Conservation (phyloP, 2,797 vertebrate genomes). For the Champsocephalus esox region DNA sequence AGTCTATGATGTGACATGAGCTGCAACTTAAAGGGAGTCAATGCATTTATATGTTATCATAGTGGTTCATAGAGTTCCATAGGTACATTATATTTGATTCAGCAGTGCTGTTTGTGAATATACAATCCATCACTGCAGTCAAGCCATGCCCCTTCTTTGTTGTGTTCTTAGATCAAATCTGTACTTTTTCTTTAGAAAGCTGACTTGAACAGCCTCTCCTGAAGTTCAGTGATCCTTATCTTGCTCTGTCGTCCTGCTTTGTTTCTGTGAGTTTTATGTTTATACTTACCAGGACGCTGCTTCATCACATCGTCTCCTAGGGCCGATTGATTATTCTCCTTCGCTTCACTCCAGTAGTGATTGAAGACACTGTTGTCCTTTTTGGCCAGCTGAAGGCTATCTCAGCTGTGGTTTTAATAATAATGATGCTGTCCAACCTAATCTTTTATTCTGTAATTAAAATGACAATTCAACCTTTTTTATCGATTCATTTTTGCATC, state of each 20-base stretch:
- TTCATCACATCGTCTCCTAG: conserved; percentile 54
- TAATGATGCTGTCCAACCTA: conserved; percentile 16
- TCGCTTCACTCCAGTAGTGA: conserved; percentile 42
- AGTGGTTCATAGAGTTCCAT: conserved; percentile 1
- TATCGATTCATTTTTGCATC: conserved; percentile 22
- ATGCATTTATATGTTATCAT: conserved; percentile 15
- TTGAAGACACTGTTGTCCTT: conserved; percentile 45
- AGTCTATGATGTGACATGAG: conserved; percentile 17
- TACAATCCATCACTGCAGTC: not conserved
- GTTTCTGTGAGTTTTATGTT: conserved; percentile 46
- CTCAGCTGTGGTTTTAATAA: conserved; percentile 52
- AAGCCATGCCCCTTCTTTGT: not conserved
- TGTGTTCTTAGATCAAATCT: conserved; percentile 22
- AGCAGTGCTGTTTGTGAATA: conserved; percentile 5
- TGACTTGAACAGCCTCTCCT: conserved; percentile 21
- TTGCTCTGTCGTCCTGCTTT: conserved; percentile 10
- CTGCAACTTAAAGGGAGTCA: not conserved
- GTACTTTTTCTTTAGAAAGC: conserved; percentile 25
- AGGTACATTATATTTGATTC: not conserved
- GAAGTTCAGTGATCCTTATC: conserved; percentile 36
- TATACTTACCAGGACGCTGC: conserved; percentile 53
- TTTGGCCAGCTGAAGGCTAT: conserved; percentile 40
- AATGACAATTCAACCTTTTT: conserved; percentile 42
- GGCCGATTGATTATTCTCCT: conserved; percentile 44
- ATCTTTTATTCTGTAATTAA: conserved; percentile 47